phyloP scores from a whole-genome alignment of 2,113 vertebrate genomes.

The Melanerpes aurifrons region DNA sequence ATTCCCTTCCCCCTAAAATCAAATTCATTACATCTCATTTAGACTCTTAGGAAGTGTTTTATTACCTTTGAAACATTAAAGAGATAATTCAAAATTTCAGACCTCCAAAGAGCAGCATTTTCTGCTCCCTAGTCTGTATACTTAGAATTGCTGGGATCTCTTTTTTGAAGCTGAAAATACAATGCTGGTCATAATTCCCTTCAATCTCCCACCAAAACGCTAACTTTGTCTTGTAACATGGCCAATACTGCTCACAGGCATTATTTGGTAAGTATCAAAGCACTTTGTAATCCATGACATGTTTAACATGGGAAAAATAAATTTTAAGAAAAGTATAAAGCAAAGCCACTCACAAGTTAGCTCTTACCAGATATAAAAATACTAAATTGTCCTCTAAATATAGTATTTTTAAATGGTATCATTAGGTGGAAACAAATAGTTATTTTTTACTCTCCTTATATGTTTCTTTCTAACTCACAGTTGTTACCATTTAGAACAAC shows the following conservation, averaged over 20 bases:
- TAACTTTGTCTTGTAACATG: conserved; percentile 34
- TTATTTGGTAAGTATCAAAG: background rate
- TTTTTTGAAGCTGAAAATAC: background rate
- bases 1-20: conserved; percentile 46
- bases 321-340: background rate
- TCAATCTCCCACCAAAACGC: conserved; percentile 6
- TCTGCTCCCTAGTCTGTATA: background rate
- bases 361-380: background rate
- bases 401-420: background rate
- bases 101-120: background rate
- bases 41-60: conserved; percentile 12
- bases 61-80: background rate
- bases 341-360: background rate
- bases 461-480: background rate
- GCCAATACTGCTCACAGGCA: background rate
- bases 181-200: background rate
- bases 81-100: background rate
- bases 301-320: background rate
- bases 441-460: background rate
- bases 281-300: background rate
- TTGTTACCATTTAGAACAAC: background rate
- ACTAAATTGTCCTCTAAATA: background rate
- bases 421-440: background rate
- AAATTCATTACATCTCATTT: conserved; percentile 40
- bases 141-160: background rate